Evolutionary conservation across 2,113 vertebrate species (phyloP), one percentile per base, ranked within the genome.

Genomic region (Tetrao urogallus): DNA sequence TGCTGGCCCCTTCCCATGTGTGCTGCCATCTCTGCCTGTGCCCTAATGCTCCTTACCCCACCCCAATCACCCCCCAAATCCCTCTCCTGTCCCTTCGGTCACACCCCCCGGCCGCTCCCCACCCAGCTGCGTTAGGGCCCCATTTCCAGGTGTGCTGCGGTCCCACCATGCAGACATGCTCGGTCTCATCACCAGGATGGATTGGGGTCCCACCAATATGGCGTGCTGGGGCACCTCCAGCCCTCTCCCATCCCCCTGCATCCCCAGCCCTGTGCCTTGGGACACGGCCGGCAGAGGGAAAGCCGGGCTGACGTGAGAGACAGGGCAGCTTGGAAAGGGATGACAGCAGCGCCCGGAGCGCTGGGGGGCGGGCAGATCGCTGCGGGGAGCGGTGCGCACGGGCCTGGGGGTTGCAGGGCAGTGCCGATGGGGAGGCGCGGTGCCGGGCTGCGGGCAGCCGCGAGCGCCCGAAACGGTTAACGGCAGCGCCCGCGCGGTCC

Each of bases 401-500:
- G 5, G n/a, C 12, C 19, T 38, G 57, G 32, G n/a, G 5, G n/a
- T 22, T 14, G 57, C 12, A 13, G 57, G 57, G 48, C 48, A 50
- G 22, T 7, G 48, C 48, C 22, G 10, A 9, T 45, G 86, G 82
- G 90, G 6, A 11, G 1, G 69, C 69, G 50, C 12, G 10, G 34
- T 71, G 10, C 14, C 0, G 34, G 50, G 48, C 77, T 76, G 84
- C 74, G 3, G 48, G 50, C 70, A 27, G 61, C 24, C 6, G 38
- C 50, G 36, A 3, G 78, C 54, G 70, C 84, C 65, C 3, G 88
- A 95, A 97, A 92, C 2, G 19, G 97, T 97, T 97, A 97, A 36
- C 7, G 34, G 40, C 52, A 21, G 43, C 8, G 32, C 45, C 88
- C 4, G 52, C 40, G 52, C 88, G 86, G 61, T 75, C 96, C 95